A percentile compares a stretch with the other conserved stretches of the same genome.
Evolutionary conservation across 2,888 invertebrate genomes (phyloP).

Genomic region (Gymnoscelis rufifasciata): DNA sequence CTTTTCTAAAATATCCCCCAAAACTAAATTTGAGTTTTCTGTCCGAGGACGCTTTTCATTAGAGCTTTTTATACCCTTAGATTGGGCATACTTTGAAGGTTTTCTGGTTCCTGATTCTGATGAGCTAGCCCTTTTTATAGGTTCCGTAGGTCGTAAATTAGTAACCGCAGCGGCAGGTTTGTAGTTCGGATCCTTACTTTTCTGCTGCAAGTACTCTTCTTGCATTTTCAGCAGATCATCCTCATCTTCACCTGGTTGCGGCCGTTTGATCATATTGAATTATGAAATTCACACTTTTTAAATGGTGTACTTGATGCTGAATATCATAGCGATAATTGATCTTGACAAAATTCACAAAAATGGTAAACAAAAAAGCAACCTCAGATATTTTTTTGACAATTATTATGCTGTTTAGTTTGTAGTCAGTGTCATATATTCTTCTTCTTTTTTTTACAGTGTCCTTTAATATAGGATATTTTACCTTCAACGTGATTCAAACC

Average conservation of each 20-base stretch:
- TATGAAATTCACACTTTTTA: neutral
- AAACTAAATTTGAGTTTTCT: slow-evolving; percentile 34
- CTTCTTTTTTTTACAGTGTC: too few species aligned
- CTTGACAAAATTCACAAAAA: too few species aligned
- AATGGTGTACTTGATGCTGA: neutral
- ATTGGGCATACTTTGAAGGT: slow-evolving; percentile 65
- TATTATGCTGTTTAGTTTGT: too few species aligned
- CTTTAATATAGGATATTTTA: too few species aligned
- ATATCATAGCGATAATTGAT: too few species aligned
- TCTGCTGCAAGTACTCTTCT: slow-evolving; percentile 82
- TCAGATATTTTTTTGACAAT: too few species aligned
- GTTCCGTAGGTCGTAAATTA: slow-evolving; percentile 54
- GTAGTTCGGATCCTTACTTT: slow-evolving; percentile 71
- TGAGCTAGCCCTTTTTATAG: slow-evolving; percentile 40
- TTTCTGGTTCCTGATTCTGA: slow-evolving; percentile 39
- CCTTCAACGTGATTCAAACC: too few species aligned
- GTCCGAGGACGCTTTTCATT: slow-evolving; percentile 62
- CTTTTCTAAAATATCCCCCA: slow-evolving; percentile 61
- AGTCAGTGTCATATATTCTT: too few species aligned
- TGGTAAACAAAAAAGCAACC: too few species aligned
- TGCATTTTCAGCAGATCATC: slow-evolving; percentile 87
- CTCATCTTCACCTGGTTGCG: slow-evolving; percentile 84
- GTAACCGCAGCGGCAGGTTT: slow-evolving; percentile 82
- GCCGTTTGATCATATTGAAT: slow-evolving; percentile 79
- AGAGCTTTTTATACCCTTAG: slow-evolving; percentile 54